Base-by-base conservation (phyloP, 2,797 vertebrate genomes). In the Crocidura indochinensis region DNA sequence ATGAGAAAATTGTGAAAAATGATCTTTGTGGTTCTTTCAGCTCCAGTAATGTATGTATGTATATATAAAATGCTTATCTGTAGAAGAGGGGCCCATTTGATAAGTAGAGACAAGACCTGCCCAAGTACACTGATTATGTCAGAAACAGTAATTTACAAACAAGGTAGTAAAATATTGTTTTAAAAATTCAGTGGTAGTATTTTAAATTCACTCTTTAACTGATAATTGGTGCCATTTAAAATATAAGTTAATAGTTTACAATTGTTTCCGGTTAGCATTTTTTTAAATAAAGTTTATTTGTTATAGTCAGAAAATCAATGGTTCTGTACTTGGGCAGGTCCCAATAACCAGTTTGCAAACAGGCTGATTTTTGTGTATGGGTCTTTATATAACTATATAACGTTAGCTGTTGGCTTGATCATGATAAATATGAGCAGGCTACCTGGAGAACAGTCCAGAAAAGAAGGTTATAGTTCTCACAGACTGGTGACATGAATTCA, bases 21-120 rank as follows among this genome's bases (percentile, higher is more conserved):
- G 77, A 74, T 44, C 19, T 71, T 46, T 24, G 81, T 26, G 53
- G 68, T 31, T 47, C 79, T 79, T 73, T 77, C 56, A 0, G 82
- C 91, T 56, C 85, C 71, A 2, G 79, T 56, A 31, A 73, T 92
- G 96, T 96, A 90, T 76, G 94, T 95, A 87, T 91, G 94, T 97
- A 74, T 87, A 94, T 95, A 90, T 17, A 80, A 78, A 95, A 82
- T 11, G 71, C 92, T 90, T 76, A 65, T 79, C 93, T 90, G 94
- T 91, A 93, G 91, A 94, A 82, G 88, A 38, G 2, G 89, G 91
- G 76, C 92, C 95, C 74, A 2, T 15, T 44, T 26, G 80, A 51
- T 71, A 51, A 10, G 0, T 10, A 78, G 85, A 90, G 72, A 51
- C 53, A 4, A 88, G 92, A 47, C 73, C 93, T 87, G 92, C 80